Base-by-base conservation (phyloP, 2,888 invertebrate genomes). In the Microctonus hyperodae region DNA sequence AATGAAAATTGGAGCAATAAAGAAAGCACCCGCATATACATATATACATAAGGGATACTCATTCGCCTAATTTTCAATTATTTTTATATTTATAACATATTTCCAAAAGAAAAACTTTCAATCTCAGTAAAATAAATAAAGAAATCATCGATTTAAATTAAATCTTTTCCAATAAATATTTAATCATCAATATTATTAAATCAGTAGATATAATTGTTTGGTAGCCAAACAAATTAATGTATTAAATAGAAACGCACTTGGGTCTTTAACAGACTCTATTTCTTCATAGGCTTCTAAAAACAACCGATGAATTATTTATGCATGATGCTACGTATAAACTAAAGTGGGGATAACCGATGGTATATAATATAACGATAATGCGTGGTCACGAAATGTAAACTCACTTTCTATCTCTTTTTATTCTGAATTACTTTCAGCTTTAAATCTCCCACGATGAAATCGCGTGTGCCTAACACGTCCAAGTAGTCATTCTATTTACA, bases 361-460 rank as follows among this genome's bases (percentile, higher is more conserved):
- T 37, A 35, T 35, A 62, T 40, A 53, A 10, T 33, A 58, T 58
- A 16, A 44, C 40, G 58, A 58, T 58, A 58, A 37, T 23, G 22
- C 40, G 57, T 57, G 31, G 57, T 58, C 33, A 50, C 48, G 48
- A 44, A 48, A 33, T 44, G 33, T 59, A 44, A 61, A 61, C 55
- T 40, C 40, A 48, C 11, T 40, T n/a, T 44, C 48, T 11, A 16
- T 59, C 59, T 22, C 25, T 28, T 44, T 20, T 16, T 28, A 23
- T 23, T 58, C 23, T 25, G 44, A 35, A 55, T 65, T 20, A 5
- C 37, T 40, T 63, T 11, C 23, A 20, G 35, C 56, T 48, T 25
- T 33, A 28, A 28, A 65, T 74, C 76, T 76, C 76, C 76, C 73
- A 73, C 74, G 63, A 65, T 70, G 76, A 58, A 31, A 56, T 37